Evolutionary conservation across 92 coral and sea anemone genomes (phyloP), one percentile per base, ranked within the genome.

Genomic region (Zoanthus gigantus): DNA sequence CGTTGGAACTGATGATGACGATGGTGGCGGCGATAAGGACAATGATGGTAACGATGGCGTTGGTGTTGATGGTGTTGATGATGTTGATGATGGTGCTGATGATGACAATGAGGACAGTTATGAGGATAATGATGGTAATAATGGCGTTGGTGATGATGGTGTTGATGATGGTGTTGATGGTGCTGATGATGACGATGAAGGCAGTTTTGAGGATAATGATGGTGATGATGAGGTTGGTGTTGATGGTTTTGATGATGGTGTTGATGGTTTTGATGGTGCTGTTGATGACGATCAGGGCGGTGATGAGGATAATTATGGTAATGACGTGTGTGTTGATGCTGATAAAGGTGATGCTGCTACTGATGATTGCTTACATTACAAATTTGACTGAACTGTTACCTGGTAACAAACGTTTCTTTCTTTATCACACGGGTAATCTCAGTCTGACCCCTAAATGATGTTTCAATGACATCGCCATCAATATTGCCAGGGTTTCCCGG

Each of bases 351-450:
- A 69, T 69, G 74, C 1, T 69, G 74, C 0, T 13, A 29, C 29
- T 30, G 6, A 69, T 69, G 42, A 68, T 68, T 17, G 23, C 23
- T 2, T 16, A 16, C 15, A 42, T 68, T 10, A 11, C 32, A 45
- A 0, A 44, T 16, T 23, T 73, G 34, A 32, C n/a, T 1, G 31
- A 44, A 31, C 57, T 8, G 29, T 79, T 81, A 81, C 85, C 75
- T 81, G 12, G 85, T 81, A 9, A 81, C 75, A 46, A 81, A 6
- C 23, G 85, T 81, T 67, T 81, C 63, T 81, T 81, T 81, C 75
- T 81, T 81, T 13, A 66, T 14, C 23, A 81, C 85, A 14, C 85
- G 85, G 15, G 85, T 81, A 17, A 81, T 42, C 63, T 81, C 85
- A 4, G 74, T 81, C 30, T 30, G 60, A 10, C 75, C 71, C 74